Evolutionary conservation across 2,797 vertebrate species (phyloP).

Genomic region (Saxicola maurus): DNA sequence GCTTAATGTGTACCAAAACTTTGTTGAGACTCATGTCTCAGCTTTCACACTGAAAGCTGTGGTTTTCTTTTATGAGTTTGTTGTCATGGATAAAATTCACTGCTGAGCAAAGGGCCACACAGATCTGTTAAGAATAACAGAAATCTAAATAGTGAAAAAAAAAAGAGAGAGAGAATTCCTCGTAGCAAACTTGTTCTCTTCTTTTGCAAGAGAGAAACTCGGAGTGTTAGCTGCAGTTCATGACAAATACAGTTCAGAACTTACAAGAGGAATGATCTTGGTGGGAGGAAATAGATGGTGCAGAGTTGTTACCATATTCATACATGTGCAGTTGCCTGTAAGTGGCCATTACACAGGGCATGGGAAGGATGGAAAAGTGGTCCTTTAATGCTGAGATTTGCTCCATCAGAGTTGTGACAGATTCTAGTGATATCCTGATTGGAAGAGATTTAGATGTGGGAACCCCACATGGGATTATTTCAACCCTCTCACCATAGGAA

Average conservation of each 20-base stretch:
- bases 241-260: neutral
- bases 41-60: neutral
- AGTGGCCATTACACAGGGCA: neutral
- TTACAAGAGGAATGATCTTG: neutral
- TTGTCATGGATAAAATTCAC: neutral
- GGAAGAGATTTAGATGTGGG: neutral
- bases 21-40: neutral
- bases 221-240: neutral
- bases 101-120: neutral
- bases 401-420: accelerated
- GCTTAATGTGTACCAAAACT: neutral
- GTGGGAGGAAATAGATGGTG: neutral
- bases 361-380: neutral
- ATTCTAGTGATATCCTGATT: neutral
- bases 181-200: neutral
- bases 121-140: neutral
- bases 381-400: neutral
- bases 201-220: neutral
- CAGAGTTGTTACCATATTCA: neutral
- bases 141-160: neutral
- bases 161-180: neutral
- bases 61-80: neutral
- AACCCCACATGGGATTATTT: neutral
- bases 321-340: neutral
- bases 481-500: neutral